Base-by-base conservation (phyloP, 2,888 invertebrate genomes). In the Eristalis intricaria region DNA sequence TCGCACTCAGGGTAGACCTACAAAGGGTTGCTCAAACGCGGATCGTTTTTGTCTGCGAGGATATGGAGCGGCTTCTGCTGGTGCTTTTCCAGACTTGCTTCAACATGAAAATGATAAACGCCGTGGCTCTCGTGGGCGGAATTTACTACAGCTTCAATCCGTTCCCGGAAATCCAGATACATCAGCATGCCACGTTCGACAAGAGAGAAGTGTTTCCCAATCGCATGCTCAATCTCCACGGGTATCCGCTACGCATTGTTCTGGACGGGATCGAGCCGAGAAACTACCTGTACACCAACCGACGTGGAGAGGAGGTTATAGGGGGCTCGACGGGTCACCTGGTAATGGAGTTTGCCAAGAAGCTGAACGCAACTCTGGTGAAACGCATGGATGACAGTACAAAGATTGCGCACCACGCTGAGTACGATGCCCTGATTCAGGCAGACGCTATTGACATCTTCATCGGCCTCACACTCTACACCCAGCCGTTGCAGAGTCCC, bases 41-140 rank as follows among this genome's bases (percentile, higher is more conserved):
- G 13, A 64, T 78, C 4, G 40, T 78, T 1, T n/a, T 70, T 3
- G 26, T 70, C 0, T 69, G 63, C 64, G 11, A 10, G 3, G 26
- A 43, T 7, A 61, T 56, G 43, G 32, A 40, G 7, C 13, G n/a
- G 2, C 32, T 77, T 0, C 7, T 70, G 11, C 10, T 11, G 3
- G 56, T 64, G 4, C 35, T 70, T 4, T 38, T 78, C 11, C 15
- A 15, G 4, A 2, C 23, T 1, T 50, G 43, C 4, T 78, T 69
- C 69, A 22, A 13, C n/a, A 64, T 56, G 7, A 78, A 70, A 7
- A 29, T 78, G 13, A 4, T 70, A 19, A 78, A 78, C 32, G 64
- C 60, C 0, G 19, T 70, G 4, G 56, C 61, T 13, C 7, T 78
- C 0, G 35, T 64, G 13, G 69, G 40, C 0, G 26, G 40, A 15